Percentiles rank a stretch among this genome's conserved stretches.
Evolutionary conservation across 2,888 invertebrate species (phyloP).

Genomic region (Coenonympha arcania): DNA sequence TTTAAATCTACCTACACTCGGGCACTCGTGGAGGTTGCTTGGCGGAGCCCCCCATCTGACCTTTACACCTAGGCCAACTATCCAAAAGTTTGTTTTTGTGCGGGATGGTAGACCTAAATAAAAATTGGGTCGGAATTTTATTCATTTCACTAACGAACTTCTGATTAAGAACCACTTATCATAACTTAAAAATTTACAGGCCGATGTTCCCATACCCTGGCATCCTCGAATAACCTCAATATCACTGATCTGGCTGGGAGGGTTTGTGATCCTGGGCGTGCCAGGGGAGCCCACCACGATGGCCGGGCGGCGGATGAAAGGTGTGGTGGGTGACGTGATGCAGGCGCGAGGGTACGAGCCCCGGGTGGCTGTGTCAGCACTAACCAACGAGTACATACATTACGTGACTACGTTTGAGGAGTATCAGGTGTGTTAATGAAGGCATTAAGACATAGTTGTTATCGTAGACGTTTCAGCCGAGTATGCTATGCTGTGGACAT

Average conservation of each 20-base stretch:
- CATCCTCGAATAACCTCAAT: conserved; percentile 82
- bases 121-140: no score
- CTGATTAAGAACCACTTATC: no score
- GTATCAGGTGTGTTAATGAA: conserved; percentile 77
- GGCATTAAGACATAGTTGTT: no score
- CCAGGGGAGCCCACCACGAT: conserved; percentile 93
- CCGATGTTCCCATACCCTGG: conserved; percentile 82
- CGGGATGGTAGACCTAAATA: no score
- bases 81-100: no score
- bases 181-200: conserved; percentile 43
- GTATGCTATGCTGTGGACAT: no score
- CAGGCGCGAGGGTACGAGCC: conserved; percentile 49
- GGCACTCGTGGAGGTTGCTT: no score
- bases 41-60: no score
- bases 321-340: conserved; percentile 57
- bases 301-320: conserved; percentile 81
- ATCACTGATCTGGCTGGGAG: conserved; percentile 80
- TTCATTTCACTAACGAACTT: no score
- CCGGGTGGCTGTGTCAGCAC: conserved; percentile 80
- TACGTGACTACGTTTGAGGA: conserved; percentile 88
- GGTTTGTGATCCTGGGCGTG: conserved; percentile 79
- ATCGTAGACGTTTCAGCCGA: no score
- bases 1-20: no score
- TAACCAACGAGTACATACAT: conserved; percentile 87
- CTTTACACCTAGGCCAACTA: no score